These are phyloP conservation scores for Drosophila nasuta DNA, from an alignment of 1,140 invertebrate species.

Conservation along the genomic window DNA sequence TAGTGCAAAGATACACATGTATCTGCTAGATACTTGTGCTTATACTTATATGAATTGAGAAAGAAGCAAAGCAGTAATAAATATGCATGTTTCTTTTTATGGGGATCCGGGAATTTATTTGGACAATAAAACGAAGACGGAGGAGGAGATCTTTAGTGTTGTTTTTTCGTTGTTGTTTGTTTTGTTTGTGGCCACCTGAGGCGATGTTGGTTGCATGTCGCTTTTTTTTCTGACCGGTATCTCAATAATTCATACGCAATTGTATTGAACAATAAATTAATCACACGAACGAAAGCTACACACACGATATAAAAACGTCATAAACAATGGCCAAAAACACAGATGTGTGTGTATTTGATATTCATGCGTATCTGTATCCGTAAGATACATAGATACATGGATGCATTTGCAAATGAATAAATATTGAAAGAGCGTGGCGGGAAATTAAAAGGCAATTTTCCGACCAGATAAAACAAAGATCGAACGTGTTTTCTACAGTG, in stretches of 20 bases:
- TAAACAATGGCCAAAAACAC: constrained; percentile 49
- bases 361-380: constrained; percentile 3
- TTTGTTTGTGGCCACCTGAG: constrained; percentile 61
- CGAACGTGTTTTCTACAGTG: constrained; percentile 73
- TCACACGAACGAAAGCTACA: constrained; percentile 72
- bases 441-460: constrained; percentile 60
- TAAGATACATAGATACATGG: background rate
- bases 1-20: constrained; percentile 45
- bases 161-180: background rate
- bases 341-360: background rate
- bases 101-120: background rate
- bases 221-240: constrained; percentile 70
- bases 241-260: constrained; percentile 81
- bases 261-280: constrained; percentile 82
- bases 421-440: constrained; percentile 48
- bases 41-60: constrained; percentile 41
- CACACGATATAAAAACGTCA: constrained; percentile 50
- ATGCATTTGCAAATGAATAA: constrained; percentile 51
- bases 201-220: constrained; percentile 72
- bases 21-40: constrained; percentile 54
- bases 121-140: constrained; percentile 19
- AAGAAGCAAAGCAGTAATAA: background rate
- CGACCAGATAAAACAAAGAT: constrained; percentile 63
- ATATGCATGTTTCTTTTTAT: constrained; percentile 44
- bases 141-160: constrained; percentile 36